phyloP scores from a whole-genome alignment of 2,888 invertebrate genomes.

The Lissonota sp. region DNA sequence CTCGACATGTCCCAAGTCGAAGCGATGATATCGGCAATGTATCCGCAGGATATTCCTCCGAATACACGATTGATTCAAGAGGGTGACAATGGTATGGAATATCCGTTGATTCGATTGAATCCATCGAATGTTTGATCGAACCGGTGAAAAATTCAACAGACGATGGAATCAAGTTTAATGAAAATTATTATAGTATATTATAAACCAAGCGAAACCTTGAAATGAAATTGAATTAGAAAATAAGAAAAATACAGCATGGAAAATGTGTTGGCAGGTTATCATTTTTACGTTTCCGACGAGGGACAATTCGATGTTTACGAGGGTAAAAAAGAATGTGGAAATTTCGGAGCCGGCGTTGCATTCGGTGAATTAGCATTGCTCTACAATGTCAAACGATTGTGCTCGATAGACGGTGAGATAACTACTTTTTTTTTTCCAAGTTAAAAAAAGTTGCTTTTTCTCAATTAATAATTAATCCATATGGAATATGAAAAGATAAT shows the following conservation, averaged over 20 bases:
- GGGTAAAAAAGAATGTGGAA: constrained; percentile 89
- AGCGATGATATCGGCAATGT: constrained; percentile 92
- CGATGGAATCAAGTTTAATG: too few relatives aligned
- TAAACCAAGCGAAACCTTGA: too few relatives aligned
- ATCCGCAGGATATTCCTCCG: constrained; percentile 87
- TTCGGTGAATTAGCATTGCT: constrained; percentile 97
- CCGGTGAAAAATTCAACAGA: too few relatives aligned
- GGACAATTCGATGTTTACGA: constrained; percentile 94
- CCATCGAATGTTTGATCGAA: too few relatives aligned
- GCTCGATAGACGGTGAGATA: constrained; percentile 90
- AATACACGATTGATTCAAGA: constrained; percentile 90
- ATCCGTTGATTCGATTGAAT: too few relatives aligned
- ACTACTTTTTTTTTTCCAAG: background rate
- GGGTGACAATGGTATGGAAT: constrained; percentile 87
- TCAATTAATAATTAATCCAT: background rate
- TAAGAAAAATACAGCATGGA: background rate
- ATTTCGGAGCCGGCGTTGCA: constrained; percentile 91
- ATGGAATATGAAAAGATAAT: too few relatives aligned
- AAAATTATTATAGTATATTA: too few relatives aligned
- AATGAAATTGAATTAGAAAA: background rate
- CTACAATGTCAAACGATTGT: constrained; percentile 95
- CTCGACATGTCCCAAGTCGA: constrained; percentile 89
- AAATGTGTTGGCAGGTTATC: constrained; percentile 86
- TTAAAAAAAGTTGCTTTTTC: background rate
- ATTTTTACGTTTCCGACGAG: constrained; percentile 93